phyloP scores from a whole-genome alignment of 2,797 vertebrate species.

The Sebastes hopkinsi region DNA sequence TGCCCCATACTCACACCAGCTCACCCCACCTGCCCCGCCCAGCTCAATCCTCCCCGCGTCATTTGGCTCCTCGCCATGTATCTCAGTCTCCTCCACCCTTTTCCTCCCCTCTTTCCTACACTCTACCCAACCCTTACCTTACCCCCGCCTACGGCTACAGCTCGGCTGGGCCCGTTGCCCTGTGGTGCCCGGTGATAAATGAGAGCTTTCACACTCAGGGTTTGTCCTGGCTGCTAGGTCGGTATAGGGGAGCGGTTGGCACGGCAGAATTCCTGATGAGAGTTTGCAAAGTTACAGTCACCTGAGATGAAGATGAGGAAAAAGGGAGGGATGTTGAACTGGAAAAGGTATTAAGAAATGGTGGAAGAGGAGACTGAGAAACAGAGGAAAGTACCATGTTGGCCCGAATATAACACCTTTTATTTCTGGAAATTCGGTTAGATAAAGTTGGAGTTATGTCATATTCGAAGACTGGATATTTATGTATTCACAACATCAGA shows the following conservation, averaged over 20 bases:
- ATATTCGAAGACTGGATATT: background rate
- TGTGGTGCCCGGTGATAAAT: conserved; percentile 61
- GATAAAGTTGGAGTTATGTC: background rate
- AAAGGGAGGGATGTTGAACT: background rate
- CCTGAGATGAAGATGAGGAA: conserved; percentile 28
- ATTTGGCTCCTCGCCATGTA: conserved; percentile 20
- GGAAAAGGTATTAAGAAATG: background rate
- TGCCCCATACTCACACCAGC: conserved; percentile 34
- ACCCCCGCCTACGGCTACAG: conserved; percentile 38
- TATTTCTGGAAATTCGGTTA: background rate
- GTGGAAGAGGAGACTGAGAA: background rate
- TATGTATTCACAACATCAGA: background rate
- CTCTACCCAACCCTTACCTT: conserved; percentile 20
- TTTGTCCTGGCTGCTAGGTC: conserved; percentile 60
- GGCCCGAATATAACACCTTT: background rate
- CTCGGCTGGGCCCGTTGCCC: conserved; percentile 37
- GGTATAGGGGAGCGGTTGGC: conserved; percentile 11
- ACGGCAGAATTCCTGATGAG: conserved; percentile 43
- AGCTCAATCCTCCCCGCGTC: background rate
- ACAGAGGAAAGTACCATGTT: background rate
- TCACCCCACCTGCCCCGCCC: conserved; percentile 49
- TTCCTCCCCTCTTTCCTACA: conserved; percentile 16
- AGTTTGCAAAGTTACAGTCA: conserved; percentile 40
- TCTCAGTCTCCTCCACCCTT: conserved; percentile 17
- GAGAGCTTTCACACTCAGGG: conserved; percentile 64